Base-by-base conservation (phyloP, 2,888 invertebrate species). In the Luperina nickerlii region DNA sequence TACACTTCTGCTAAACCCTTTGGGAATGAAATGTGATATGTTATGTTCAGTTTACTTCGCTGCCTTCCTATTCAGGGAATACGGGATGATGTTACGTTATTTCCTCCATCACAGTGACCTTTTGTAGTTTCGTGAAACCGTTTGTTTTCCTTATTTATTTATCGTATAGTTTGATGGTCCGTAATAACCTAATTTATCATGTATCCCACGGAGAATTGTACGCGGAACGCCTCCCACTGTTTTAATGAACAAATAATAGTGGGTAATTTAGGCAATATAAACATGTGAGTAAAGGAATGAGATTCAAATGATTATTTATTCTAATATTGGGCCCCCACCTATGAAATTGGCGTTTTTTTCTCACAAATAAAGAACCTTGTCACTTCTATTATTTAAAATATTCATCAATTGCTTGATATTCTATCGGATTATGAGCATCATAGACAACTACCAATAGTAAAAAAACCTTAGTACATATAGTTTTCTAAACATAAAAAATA, bases 111-210 rank as follows among this genome's bases (percentile, higher is more conserved):
- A 45, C n/a, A 62, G 18, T 62, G 24, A 45, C 78, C 83, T 67
- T 76, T 77, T 48, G 54, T 68, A 54, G 45, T 68, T 62, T 57
- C 20, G 32, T 15, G 42, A 38, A 48, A 48, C 67, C 3, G 8
- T 68, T 62, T 48, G 45, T 77, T 80, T 80, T 83, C 80, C 78
- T 80, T 54, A 54, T 80, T 80, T 67, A 83, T 80, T 83, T 77
- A 80, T 78, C 67, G 32, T 62, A 54, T 54, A 77, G 83, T 83
- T 83, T 68, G 80, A 83, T 81, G 48, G 68, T 15, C 18, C 65
- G 60, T 79, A 70, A 79, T 79, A 84, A 66, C 45, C 70, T 84
- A 54, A 81, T 70, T 70, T 79, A 81, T 84, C 60, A 65, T 45
- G 65, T 70, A 70, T 79, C 70, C 81, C 79, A 60, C 45, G 51